Evolutionary conservation across 2,888 invertebrate genomes (phyloP), one percentile per base, ranked within the genome.

Genomic region (Hipparchia semele): DNA sequence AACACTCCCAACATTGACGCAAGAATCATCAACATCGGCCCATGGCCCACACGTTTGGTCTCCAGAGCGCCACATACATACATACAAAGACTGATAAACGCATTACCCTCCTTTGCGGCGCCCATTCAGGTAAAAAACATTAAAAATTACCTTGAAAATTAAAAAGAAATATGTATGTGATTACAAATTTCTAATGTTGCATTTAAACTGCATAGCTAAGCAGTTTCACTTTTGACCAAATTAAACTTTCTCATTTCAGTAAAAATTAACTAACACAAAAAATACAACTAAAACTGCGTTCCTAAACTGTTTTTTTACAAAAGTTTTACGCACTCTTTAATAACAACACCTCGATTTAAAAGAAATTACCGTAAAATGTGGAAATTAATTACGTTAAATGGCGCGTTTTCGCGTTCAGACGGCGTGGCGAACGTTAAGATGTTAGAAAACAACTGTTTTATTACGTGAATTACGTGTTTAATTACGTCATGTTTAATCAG

Each of bases 361-460:
- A 39, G 53, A 65, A 65, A 65, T 49, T 49, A n/a, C 56, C 39
- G 33, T 39, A 39, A 39, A 45, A 54, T 56, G 56, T 56, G 6
- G 45, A 6, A 46, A 58, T 58, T 13, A 67, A 67, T 58, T 56
- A 23, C 45, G 67, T 67, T 59, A 68, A 60, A 33, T 46, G 33
- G 68, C 51, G 53, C 60, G 69, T 39, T 62, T 61, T 69, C 39
- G 61, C 69, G 61, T 53, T 45, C 69, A 62, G 5, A 4, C 53
- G 58, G 60, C 71, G 73, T 76, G 70, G 71, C 53, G 74, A 62
- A 69, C 69, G 68, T 60, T 59, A 62, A 62, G 70, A 71, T 72
- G 77, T 56, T 75, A 75, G 77, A 78, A 75, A 76, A 73, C 70
- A 68, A 77, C 73, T 74, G 69, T 13, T 70, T 49, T 53, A 67